phyloP scores from a whole-genome alignment of 2,797 vertebrate genomes.

The Echeneis naucrates region DNA sequence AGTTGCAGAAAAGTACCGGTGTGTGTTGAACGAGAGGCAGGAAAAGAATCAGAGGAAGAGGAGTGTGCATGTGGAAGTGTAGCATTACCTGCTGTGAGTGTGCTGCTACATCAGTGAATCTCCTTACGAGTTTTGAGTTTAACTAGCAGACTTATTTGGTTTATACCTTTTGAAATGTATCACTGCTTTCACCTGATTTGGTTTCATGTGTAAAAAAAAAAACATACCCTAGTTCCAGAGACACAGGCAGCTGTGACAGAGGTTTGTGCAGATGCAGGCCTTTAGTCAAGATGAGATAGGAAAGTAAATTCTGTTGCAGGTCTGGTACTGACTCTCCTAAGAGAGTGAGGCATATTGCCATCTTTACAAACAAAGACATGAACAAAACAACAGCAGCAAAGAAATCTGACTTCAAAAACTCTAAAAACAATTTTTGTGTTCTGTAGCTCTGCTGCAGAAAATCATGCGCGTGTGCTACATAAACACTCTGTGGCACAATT shows the following conservation, averaged over 20 bases:
- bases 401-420: not conserved
- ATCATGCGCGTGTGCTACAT: no score
- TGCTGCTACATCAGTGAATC: not conserved
- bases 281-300: slow-evolving; percentile 11
- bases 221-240: not conserved
- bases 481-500: no score
- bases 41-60: slow-evolving; percentile 16
- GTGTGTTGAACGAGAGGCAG: not conserved
- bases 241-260: not conserved
- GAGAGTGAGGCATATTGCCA: not conserved
- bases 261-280: no score
- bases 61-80: slow-evolving; percentile 4
- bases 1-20: not conserved
- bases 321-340: not conserved
- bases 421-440: slow-evolving; percentile 12
- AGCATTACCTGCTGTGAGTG: slow-evolving; percentile 16
- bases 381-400: not conserved
- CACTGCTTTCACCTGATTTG: not conserved
- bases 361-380: no score
- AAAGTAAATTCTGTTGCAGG: not conserved
- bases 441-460: no score
- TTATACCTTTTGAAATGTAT: not conserved
- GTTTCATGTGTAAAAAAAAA: no score
- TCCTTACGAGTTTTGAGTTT: not conserved
- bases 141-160: not conserved